phyloP scores from a whole-genome alignment of 2,888 invertebrate genomes.

The Nowickia ferox region DNA sequence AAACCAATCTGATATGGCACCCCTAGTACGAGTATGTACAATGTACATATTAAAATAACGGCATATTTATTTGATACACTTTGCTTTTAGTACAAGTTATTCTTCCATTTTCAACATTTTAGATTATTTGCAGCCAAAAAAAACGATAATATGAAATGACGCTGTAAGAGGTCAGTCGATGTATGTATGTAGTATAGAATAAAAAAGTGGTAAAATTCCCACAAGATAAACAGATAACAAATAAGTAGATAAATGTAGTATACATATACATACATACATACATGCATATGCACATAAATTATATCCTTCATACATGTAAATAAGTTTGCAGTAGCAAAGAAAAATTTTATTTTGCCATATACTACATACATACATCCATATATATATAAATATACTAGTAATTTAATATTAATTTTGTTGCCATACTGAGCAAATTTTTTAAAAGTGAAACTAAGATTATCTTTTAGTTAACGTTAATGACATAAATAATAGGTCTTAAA shows the following conservation, averaged over 20 bases:
- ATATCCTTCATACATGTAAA: not conserved
- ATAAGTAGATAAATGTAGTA: not conserved
- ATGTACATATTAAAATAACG: too few species aligned
- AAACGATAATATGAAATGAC: not conserved
- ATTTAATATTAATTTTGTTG: not conserved
- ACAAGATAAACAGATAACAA: conserved; percentile 7
- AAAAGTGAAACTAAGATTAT: not conserved
- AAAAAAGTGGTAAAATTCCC: conserved; percentile 3
- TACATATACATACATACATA: not conserved
- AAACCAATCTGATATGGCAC: too few species aligned
- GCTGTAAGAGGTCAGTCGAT: not conserved
- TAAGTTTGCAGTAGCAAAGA: not conserved
- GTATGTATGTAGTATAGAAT: conserved; percentile 3
- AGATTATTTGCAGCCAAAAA: not conserved
- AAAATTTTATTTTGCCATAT: not conserved
- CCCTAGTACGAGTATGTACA: too few species aligned
- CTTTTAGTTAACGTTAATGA: not conserved
- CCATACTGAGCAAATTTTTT: not conserved
- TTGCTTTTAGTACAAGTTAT: conserved; percentile 18
- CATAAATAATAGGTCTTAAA: not conserved
- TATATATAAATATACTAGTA: not conserved
- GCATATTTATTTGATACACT: not conserved
- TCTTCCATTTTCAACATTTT: not conserved
- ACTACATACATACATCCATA: too few species aligned
- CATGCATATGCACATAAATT: not conserved